Evolutionary conservation across 2,888 invertebrate genomes (phyloP).

Genomic region (Smittia sp.): DNA sequence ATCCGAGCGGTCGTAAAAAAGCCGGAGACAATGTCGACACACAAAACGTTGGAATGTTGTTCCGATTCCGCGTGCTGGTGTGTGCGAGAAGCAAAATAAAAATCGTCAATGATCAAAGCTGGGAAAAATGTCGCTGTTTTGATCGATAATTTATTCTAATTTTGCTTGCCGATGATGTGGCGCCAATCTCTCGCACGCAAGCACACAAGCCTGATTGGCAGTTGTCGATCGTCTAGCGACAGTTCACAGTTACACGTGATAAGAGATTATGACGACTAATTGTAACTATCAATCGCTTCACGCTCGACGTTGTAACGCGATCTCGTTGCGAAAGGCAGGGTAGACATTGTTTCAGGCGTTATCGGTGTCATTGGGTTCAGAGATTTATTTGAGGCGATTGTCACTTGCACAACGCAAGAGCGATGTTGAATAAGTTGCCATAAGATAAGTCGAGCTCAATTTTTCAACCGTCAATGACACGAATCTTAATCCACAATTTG

Average conservation of each 20-base stretch:
- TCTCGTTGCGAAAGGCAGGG: no score
- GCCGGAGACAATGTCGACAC: constrained; percentile 35
- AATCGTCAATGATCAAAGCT: neutral
- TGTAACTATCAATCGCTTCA: no score
- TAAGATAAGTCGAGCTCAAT: constrained; percentile 14
- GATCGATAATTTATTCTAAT: constrained; percentile 40
- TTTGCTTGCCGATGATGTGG: constrained; percentile 28
- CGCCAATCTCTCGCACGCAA: constrained; percentile 13
- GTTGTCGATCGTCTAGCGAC: no score
- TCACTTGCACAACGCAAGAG: constrained; percentile 19
- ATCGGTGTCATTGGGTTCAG: neutral
- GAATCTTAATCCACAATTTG: constrained; percentile 12
- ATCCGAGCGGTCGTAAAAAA: neutral
- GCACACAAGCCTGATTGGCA: no score
- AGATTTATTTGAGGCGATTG: constrained; percentile 28
- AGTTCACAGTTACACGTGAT: no score
- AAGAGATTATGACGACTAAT: no score
- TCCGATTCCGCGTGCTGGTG: neutral
- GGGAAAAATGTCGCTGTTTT: constrained; percentile 31
- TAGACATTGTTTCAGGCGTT: neutral
- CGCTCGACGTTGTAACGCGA: no score
- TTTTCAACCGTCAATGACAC: constrained; percentile 14
- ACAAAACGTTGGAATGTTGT: constrained; percentile 25
- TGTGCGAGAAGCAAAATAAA: neutral
- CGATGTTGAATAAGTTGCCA: neutral